Conservation (phyloP, 92 coral and sea anemone genomes). For the Heteractis magnifica region DNA sequence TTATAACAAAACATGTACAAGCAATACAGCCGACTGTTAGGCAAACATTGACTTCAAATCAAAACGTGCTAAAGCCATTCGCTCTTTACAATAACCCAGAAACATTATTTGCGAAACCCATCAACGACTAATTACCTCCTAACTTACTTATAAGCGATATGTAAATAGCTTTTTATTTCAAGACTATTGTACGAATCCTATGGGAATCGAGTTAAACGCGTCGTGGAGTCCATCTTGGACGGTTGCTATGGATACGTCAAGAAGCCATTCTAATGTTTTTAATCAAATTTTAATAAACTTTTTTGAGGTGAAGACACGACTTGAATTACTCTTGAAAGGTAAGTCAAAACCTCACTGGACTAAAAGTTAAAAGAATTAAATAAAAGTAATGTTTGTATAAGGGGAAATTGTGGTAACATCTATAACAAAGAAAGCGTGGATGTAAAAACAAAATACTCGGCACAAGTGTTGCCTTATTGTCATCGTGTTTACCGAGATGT, state of each 20-base stretch:
- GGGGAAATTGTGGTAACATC: neutral
- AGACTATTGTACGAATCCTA: neutral
- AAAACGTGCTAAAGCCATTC: neutral
- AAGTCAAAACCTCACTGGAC: neutral
- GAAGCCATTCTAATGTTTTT: conserved; percentile 20
- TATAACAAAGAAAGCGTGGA: conserved; percentile 1
- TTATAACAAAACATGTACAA: neutral
- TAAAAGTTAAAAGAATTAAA: neutral
- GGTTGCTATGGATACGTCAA: conserved; percentile 26
- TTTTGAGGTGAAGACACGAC: conserved; percentile 5
- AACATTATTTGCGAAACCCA: conserved; percentile 8
- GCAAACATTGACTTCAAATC: neutral
- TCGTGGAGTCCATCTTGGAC: neutral
- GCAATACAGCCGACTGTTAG: neutral
- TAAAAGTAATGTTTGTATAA: neutral
- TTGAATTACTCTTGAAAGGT: neutral
- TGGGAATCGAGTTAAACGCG: neutral
- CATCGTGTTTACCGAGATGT: conserved; percentile 3
- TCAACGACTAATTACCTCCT: conserved; percentile 12
- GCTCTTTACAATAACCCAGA: neutral
- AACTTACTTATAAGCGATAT: conserved; percentile 14
- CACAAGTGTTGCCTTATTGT: conserved; percentile 16
- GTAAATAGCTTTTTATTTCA: neutral
- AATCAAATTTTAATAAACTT: conserved; percentile 15
- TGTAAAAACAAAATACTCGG: neutral